Evolutionary conservation across 2,797 vertebrate genomes (phyloP).

Genomic region (Falco berigora): DNA sequence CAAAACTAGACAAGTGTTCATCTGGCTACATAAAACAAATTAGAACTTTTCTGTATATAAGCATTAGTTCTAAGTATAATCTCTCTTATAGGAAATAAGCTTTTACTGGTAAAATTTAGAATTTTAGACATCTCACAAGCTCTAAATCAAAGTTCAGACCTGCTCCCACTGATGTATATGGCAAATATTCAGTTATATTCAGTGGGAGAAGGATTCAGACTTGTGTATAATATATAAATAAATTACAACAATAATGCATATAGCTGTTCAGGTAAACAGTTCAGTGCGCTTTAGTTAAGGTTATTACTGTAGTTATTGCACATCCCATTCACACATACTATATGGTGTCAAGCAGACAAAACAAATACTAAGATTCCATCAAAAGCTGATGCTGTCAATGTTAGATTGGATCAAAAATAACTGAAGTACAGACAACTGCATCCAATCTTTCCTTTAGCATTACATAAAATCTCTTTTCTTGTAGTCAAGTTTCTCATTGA

Average conservation of each 20-base stretch:
- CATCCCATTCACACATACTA: constrained; percentile 72
- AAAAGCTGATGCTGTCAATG: constrained; percentile 63
- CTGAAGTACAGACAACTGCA: constrained; percentile 55
- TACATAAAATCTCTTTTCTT: constrained; percentile 56
- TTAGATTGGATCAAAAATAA: constrained; percentile 66
- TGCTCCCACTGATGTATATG: constrained; percentile 43
- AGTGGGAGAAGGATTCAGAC: constrained; percentile 39
- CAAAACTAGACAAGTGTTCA: constrained; percentile 69
- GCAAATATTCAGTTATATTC: constrained; percentile 42
- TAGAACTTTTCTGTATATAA: constrained; percentile 63
- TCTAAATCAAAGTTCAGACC: constrained; percentile 58
- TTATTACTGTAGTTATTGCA: constrained; percentile 76
- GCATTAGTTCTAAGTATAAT: constrained; percentile 67
- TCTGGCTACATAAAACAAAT: constrained; percentile 64
- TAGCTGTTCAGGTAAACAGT: constrained; percentile 71
- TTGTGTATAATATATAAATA: constrained; percentile 72
- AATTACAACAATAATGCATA: constrained; percentile 70
- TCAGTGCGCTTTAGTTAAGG: constrained; percentile 63
- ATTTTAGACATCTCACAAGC: constrained; percentile 63
- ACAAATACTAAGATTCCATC: constrained; percentile 61
- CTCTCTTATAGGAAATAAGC: constrained; percentile 68
- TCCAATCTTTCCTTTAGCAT: constrained; percentile 56
- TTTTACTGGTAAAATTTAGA: constrained; percentile 70
- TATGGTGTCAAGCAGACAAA: constrained; percentile 64
- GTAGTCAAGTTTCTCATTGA: constrained; percentile 57